Conservation (phyloP, 2,797 vertebrate species). For the Anabacerthia variegaticeps region DNA sequence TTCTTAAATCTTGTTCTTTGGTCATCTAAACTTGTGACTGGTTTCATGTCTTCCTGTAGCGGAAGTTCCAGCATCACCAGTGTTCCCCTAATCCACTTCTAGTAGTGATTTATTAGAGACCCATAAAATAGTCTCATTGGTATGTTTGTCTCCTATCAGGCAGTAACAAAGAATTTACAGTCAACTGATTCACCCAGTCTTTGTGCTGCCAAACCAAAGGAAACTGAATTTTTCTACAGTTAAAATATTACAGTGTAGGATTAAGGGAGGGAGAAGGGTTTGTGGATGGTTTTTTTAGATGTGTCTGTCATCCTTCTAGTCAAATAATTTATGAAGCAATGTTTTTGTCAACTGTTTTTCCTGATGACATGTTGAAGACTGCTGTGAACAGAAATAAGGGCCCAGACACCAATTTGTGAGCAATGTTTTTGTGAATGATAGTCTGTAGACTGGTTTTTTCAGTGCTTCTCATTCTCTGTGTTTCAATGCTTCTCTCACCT, state of each 20-base stretch:
- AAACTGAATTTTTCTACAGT: background rate
- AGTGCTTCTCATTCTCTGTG: background rate
- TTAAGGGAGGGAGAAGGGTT: background rate
- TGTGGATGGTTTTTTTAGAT: background rate
- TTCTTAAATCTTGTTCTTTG: background rate
- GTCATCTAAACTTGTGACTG: background rate
- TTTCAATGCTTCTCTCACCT: background rate
- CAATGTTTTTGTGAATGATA: background rate
- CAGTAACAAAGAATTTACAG: background rate
- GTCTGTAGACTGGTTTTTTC: background rate
- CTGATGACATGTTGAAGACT: background rate
- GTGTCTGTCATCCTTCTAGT: background rate
- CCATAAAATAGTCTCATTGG: background rate
- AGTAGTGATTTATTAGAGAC: background rate
- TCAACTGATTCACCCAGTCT: background rate
- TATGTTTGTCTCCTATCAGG: background rate
- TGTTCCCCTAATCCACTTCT: background rate
- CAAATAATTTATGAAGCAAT: background rate
- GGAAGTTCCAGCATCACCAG: background rate
- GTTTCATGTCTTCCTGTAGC: background rate
- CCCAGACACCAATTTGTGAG: background rate
- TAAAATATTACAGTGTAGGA: background rate
- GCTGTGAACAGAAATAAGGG: background rate
- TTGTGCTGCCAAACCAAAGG: background rate
- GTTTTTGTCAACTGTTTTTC: background rate